phyloP scores from a whole-genome alignment of 2,113 vertebrate species.

The Pterophyllum scalare region DNA sequence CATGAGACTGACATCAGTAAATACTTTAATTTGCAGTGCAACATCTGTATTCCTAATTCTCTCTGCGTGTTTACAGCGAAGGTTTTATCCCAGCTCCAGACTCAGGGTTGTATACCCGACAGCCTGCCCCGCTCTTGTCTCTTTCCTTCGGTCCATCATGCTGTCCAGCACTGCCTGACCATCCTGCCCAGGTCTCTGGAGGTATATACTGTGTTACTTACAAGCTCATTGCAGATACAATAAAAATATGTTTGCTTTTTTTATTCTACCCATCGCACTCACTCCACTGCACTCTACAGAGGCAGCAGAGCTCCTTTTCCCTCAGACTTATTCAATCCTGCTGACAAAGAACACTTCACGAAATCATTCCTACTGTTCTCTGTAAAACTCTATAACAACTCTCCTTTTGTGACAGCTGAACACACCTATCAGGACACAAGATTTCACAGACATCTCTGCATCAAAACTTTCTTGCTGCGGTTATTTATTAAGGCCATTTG shows the following conservation, averaged over 20 bases:
- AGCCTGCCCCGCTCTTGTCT: constrained; percentile 80
- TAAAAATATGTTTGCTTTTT: too few species aligned
- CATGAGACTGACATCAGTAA: not conserved
- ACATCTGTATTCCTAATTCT: not conserved
- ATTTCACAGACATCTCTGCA: not conserved
- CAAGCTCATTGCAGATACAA: not conserved
- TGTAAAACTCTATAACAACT: not conserved
- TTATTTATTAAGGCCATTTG: too few species aligned
- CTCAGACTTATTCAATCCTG: too few species aligned
- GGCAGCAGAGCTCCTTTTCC: too few species aligned
- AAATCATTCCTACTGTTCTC: too few species aligned
- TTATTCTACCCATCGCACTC: too few species aligned
- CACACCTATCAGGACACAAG: not conserved
- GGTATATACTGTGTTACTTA: not conserved
- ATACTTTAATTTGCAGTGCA: not conserved
- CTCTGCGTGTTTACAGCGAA: constrained; percentile 60
- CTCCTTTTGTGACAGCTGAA: not conserved
- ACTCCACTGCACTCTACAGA: too few species aligned
- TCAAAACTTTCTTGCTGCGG: not conserved
- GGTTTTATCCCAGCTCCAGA: constrained; percentile 82
- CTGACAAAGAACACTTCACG: too few species aligned
- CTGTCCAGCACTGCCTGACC: constrained; percentile 72
- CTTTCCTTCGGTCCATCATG: constrained; percentile 85
- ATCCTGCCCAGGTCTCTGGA: constrained; percentile 8
- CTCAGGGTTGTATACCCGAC: constrained; percentile 39